These are phyloP conservation scores for Nestor notabilis DNA, from an alignment of 2,113 vertebrate species.

Conservation along the genomic window DNA sequence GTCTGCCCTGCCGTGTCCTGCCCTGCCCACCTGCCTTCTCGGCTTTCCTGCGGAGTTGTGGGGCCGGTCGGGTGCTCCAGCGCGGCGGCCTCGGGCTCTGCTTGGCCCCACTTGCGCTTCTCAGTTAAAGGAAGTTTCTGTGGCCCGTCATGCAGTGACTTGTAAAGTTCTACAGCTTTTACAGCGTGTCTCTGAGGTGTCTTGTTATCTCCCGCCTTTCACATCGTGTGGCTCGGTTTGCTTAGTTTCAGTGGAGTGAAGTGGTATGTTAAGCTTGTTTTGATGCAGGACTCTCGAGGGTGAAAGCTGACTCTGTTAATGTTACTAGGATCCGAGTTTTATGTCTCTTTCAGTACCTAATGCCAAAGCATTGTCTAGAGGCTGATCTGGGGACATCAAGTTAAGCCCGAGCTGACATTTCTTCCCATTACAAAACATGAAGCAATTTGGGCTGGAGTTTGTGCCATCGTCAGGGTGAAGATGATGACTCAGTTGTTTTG, in stretches of 20 bases:
- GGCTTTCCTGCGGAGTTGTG: not conserved
- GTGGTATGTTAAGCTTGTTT: rapidly evolving
- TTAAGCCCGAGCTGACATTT: not conserved
- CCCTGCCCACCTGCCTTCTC: not conserved
- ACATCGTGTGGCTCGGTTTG: rapidly evolving
- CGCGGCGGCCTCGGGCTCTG: not conserved
- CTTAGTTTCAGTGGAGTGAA: rapidly evolving
- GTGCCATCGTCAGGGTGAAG: not conserved
- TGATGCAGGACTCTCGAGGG: not conserved
- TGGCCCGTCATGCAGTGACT: rapidly evolving
- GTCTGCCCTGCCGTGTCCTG: not conserved
- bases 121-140: not conserved
- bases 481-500: not conserved
- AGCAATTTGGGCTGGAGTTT: not conserved
- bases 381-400: not conserved
- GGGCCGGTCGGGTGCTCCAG: not conserved
- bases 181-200: rapidly evolving
- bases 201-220: rapidly evolving
- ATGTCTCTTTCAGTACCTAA: rapidly evolving
- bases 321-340: rapidly evolving
- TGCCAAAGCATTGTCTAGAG: too few relatives aligned
- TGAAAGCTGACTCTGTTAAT: rapidly evolving
- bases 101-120: rapidly evolving
- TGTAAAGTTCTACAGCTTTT: not conserved
- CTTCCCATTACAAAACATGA: not conserved